phyloP scores from a whole-genome alignment of 2,888 invertebrate species.

The Chymomyza fuscimana region DNA sequence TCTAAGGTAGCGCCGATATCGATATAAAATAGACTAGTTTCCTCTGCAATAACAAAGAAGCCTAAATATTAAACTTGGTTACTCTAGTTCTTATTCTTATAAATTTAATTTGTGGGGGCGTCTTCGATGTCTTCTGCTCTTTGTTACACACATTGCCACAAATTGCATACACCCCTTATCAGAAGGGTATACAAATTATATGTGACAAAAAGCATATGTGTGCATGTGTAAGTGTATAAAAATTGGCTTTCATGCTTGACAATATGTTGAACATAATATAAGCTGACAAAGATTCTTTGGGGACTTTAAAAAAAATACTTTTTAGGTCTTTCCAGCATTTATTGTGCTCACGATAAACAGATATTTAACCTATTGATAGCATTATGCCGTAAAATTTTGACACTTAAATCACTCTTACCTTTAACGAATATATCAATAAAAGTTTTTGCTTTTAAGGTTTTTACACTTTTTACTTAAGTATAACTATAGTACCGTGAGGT shows the following conservation, averaged over 20 bases:
- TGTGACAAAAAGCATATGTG: background rate
- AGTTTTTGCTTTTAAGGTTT: background rate
- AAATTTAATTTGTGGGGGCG: too few relatives aligned
- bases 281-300: background rate
- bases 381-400: background rate
- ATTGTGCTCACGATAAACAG: background rate
- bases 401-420: background rate
- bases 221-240: background rate
- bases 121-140: too few relatives aligned
- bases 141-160: too few relatives aligned
- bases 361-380: background rate
- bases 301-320: background rate
- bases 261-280: background rate
- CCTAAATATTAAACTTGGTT: too few relatives aligned
- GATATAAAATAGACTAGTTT: too few relatives aligned
- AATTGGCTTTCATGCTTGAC: constrained; percentile 12
- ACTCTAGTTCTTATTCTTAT: too few relatives aligned
- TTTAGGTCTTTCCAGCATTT: background rate
- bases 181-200: background rate
- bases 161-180: background rate
- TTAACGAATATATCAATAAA: background rate
- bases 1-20: too few relatives aligned
- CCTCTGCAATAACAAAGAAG: too few relatives aligned
- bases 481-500: background rate
- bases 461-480: background rate